Base-by-base conservation (phyloP, 2,888 invertebrate genomes). In the Harpalus rubripes region DNA sequence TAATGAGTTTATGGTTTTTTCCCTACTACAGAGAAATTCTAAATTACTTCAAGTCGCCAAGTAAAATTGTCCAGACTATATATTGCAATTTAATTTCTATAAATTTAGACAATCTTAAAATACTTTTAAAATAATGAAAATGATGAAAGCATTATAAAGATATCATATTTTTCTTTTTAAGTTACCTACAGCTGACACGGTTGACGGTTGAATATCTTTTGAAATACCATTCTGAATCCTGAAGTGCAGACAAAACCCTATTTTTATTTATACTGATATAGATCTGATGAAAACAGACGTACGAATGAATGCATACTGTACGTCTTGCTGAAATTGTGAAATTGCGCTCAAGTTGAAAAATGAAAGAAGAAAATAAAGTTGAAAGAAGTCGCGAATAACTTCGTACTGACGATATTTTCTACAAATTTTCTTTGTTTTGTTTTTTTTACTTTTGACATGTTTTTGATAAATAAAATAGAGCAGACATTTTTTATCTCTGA, bases 381-480 rank as follows among this genome's bases (percentile, higher is more conserved):
- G 26, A 63, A 63, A 63, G 22, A 22, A 22, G 63, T 63, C 4
- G 63, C 18, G 12, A 63, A 63, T 63, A 59, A 63, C 22, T 12
- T 63, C 26, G 12, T 18, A 63, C 7, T 3, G 63, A 63, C 18
- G 63, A 10, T 63, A 63, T 63, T 59, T 63, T 63, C 12, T 63
- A 63, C 26, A 63, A 63, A 63, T 26, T 26, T 63, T 22, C 8
- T 7, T 1, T 12, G 8, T 26, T 63, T 63, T 63, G 26, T 63
- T 63, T 63, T 26, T 63, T 63, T 63, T 63, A 63, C 12, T 63
- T 63, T 63, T 63, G 63, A 63, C 63, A 63, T 63, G 63, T 63
- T 63, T 63, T 63, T 63, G 10, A 63, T 63, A 63, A 63, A 26
- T 22, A 63, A 22, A 22, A 63, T 2, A 26, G 63, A 63, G 12